Base-by-base conservation (phyloP, 1,140 invertebrate species). In the Rhizoglyphus robini region DNA sequence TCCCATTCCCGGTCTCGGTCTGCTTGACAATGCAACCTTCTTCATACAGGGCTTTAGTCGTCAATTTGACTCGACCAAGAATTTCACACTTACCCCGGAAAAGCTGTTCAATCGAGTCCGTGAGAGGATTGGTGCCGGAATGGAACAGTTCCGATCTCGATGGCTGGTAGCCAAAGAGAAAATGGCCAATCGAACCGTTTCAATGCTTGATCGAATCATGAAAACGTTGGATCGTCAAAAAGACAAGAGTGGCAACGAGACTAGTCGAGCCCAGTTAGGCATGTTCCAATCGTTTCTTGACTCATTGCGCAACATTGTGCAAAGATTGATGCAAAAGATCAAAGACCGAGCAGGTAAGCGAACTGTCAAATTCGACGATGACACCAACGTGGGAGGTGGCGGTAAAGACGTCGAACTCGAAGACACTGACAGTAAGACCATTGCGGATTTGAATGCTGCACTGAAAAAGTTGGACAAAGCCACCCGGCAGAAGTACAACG, bases 401-500 rank as follows among this genome's bases (percentile, higher is more conserved):
- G 23, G 23, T 15, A 32, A 54, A 25, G 51, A 25, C 8, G 31
- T 8, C 20, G 20, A 54, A 54, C 51, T 27, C 20, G 51, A 54
- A 8, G 51, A 54, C 15, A 25, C 20, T 15, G 31, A 32, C 23
- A 54, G 8, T 54, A 54, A 54, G 8, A 8, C 51, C 15, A 54
- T 54, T 32, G 23, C 8, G 31, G 51, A 54, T 15, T 20, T 54
- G 8, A 54, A 54, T 23, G 8, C 20, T 11, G 51, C 51, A 8
- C 20, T 54, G 51, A 54, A 54, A 20, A 54, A 54, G 20, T 32
- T 54, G 51, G 51, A 54, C 31, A 54, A 54, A 20, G 51, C 23
- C 8, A 54, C 51, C 8, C 51, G 51, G 8, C 8, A 54, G 8
- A 54, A 54, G 31, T 54, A 27, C 51, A 46, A 46, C 41, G 41